Conservation (phyloP, 2,113 vertebrate species). For the Arenaria interpres region DNA sequence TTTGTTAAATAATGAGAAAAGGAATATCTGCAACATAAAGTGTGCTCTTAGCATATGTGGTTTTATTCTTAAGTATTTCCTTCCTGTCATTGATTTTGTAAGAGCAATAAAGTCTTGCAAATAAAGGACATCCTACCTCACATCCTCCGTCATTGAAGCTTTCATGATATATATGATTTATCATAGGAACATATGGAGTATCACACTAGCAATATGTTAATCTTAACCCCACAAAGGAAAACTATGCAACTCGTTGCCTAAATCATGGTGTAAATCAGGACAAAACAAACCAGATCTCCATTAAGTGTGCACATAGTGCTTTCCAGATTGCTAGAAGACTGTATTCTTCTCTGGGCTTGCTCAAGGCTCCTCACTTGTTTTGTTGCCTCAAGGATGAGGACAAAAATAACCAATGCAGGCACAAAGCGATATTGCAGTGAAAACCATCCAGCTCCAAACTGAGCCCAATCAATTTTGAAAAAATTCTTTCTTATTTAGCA, state of each 20-base stretch:
- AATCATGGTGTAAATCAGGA: accelerated
- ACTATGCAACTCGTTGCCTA: neutral
- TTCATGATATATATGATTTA: neutral
- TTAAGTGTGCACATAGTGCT: neutral
- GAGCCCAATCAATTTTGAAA: neutral
- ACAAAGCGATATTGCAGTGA: neutral
- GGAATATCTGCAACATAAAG: neutral
- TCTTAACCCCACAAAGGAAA: neutral
- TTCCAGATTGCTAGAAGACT: neutral
- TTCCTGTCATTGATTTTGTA: neutral
- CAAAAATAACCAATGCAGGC: neutral
- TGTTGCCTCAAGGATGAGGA: neutral
- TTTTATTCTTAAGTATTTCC: neutral
- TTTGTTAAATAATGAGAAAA: neutral
- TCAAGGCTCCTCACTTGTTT: neutral
- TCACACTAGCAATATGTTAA: neutral
- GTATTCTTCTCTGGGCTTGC: neutral
- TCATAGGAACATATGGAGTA: neutral
- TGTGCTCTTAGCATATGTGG: neutral
- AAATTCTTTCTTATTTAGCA: neutral
- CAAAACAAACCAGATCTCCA: neutral
- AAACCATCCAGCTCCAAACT: neutral
- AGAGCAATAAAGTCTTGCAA: neutral
- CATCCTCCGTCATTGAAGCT: neutral
- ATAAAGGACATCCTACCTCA: neutral